Conservation (phyloP, 53 echinoderm and acorn worm species). For the Glandiceps talaboti region DNA sequence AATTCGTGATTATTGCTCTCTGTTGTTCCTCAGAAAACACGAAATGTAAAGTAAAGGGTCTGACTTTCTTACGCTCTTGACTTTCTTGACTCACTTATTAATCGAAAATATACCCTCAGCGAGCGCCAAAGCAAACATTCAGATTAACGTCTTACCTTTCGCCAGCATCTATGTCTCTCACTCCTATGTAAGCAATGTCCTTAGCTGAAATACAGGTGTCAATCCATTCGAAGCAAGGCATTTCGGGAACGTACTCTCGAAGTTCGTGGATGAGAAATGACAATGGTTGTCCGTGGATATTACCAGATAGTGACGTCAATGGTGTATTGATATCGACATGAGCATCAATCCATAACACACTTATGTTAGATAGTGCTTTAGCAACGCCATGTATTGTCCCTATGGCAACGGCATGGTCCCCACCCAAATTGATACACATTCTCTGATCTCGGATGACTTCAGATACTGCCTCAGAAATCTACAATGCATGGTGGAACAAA, state of each 20-base stretch:
- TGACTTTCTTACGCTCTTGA: no score
- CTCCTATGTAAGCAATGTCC: conserved; percentile 81
- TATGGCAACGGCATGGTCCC: conserved; percentile 80
- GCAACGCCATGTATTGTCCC: conserved; percentile 80
- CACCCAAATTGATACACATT: conserved; percentile 70
- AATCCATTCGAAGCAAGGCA: conserved; percentile 87
- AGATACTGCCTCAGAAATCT: conserved; percentile 43
- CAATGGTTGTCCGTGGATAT: conserved; percentile 74
- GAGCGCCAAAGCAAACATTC: conserved; percentile 1
- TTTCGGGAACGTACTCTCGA: conserved; percentile 50
- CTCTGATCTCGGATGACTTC: conserved; percentile 38
- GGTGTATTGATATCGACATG: conserved; percentile 90
- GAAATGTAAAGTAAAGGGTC: no score
- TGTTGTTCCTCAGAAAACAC: no score
- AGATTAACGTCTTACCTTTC: conserved; percentile 77
- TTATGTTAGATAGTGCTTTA: conserved; percentile 67
- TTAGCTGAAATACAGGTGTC: conserved; percentile 60
- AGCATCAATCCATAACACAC: conserved; percentile 87
- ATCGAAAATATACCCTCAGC: neutral
- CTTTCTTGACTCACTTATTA: neutral
- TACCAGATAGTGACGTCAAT: conserved; percentile 43
- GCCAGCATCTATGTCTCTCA: conserved; percentile 59
- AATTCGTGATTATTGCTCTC: no score
- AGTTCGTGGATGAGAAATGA: conserved; percentile 70
- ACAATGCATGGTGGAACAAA: no score